Base-by-base conservation (phyloP, 2,888 invertebrate genomes). In the Lepidocyrtoides sp. region DNA sequence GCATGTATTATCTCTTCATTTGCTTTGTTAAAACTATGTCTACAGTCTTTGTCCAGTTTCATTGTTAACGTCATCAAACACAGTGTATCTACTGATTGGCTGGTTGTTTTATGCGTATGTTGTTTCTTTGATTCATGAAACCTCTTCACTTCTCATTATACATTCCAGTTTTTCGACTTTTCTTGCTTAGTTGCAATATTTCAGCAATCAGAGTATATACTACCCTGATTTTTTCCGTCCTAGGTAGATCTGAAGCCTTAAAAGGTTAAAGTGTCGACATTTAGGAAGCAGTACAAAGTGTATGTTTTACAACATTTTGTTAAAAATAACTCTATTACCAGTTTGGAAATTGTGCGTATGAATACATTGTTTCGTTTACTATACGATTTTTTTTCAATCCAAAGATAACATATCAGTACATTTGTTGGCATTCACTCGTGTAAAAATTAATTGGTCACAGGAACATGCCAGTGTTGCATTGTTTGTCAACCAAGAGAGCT, bases 371-470 rank as follows among this genome's bases (percentile, higher is more conserved):
- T 69, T 69, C 3, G 17, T 0, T 4, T 0, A 41, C 8, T 20
- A 41, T 17, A 69, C n/a, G n/a, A 66, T 41, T 41, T 69, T 69
- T 69, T 41, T 8, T n/a, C n/a, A n/a, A n/a, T n/a, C n/a, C 41
- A 5, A 20, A 69, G 32, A 69, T 36, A 41, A 69, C 36, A 5
- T 69, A 69, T 69, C 69, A 69, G 69, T 36, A 7, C n/a, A 5
- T n/a, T n/a, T 20, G 69, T 69, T 69, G 12, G 29, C 8, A 20
- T 69, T 66, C 32, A 14, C 1, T 32, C 51, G 17, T 69, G 63
- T 69, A 69, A 69, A 69, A 69, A 7, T 69, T 69, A 20, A 69
- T 69, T 69, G 32, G 41, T 36, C n/a, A 2, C 8, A 29, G 26
- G n/a, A 51, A 8, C 69, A n/a, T 10, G 63, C 26, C 3, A 63